These are phyloP conservation scores for Spilosoma lubricipeda DNA, from an alignment of 2,888 invertebrate genomes.

Conservation along the genomic window DNA sequence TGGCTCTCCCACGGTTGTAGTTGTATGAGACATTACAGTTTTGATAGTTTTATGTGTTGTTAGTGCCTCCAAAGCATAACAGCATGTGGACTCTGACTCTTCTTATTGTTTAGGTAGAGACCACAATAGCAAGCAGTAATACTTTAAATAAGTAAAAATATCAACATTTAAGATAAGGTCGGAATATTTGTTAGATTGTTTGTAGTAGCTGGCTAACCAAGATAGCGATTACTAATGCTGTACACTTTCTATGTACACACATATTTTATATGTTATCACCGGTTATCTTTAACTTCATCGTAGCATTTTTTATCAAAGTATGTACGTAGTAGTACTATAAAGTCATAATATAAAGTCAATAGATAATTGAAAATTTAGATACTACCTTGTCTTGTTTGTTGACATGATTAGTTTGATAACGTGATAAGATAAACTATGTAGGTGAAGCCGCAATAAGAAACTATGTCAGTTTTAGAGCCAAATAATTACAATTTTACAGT, in stretches of 20 bases:
- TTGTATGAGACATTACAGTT: background rate
- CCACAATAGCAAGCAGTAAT: background rate
- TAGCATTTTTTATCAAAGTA: constrained; percentile 1
- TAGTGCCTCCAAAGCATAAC: no score
- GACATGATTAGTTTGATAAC: constrained; percentile 38
- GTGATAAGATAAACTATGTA: constrained; percentile 46
- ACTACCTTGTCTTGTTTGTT: constrained; percentile 24
- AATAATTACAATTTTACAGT: background rate
- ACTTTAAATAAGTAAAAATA: no score
- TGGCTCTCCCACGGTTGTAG: no score
- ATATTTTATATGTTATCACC: background rate
- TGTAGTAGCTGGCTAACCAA: no score
- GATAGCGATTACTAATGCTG: background rate
- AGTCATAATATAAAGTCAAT: constrained; percentile 10
- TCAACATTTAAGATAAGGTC: no score
- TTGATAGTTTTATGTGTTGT: no score
- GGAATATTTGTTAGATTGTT: background rate
- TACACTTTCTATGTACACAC: background rate
- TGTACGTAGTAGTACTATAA: background rate
- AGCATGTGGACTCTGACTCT: background rate
- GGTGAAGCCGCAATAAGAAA: constrained; percentile 8
- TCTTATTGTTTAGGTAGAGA: background rate
- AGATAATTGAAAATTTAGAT: constrained; percentile 14
- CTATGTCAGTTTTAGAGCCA: background rate
- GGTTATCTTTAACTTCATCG: background rate